Conservation (phyloP, 1,140 invertebrate species). For the Drosophila gunungcola region DNA sequence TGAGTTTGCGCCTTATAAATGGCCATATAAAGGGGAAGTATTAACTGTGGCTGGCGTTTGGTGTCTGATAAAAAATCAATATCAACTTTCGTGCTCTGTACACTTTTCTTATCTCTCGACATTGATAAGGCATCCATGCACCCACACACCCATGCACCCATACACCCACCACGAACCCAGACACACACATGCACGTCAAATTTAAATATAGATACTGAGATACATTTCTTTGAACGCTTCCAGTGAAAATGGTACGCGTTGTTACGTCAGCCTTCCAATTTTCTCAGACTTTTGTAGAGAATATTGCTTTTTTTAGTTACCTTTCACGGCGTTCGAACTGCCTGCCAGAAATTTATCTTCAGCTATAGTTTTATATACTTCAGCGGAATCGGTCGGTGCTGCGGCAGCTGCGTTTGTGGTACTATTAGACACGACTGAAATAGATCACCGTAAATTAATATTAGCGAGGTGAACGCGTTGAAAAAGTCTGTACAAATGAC, state of each 20-base stretch:
- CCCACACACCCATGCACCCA: background rate
- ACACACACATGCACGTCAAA: background rate
- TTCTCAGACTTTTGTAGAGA: constrained; percentile 5
- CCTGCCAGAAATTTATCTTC: constrained; percentile 51
- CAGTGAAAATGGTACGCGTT: constrained; percentile 25
- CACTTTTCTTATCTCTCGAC: constrained; percentile 17
- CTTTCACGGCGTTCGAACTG: constrained; percentile 41
- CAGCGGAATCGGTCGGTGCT: constrained; percentile 5
- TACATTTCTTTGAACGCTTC: constrained; percentile 8
- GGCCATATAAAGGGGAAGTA: background rate
- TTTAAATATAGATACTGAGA: constrained; percentile 17
- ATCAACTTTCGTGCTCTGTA: background rate
- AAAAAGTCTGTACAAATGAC: background rate
- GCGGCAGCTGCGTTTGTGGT: constrained; percentile 27
- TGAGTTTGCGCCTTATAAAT: constrained; percentile 16
- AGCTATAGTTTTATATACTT: constrained; percentile 59
- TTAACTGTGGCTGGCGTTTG: constrained; percentile 19
- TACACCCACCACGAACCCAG: background rate
- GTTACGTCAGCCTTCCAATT: constrained; percentile 58
- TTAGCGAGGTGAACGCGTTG: constrained; percentile 11
- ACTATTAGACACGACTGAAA: constrained; percentile 15
- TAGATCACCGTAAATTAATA: background rate
- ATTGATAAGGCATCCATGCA: constrained; percentile 15
- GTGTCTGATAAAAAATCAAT: constrained; percentile 19
- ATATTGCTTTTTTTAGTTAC: constrained; percentile 30